Conservation (phyloP, 37 sponge, comb jelly and placozoan genomes). For the Oscarella lobularis region DNA sequence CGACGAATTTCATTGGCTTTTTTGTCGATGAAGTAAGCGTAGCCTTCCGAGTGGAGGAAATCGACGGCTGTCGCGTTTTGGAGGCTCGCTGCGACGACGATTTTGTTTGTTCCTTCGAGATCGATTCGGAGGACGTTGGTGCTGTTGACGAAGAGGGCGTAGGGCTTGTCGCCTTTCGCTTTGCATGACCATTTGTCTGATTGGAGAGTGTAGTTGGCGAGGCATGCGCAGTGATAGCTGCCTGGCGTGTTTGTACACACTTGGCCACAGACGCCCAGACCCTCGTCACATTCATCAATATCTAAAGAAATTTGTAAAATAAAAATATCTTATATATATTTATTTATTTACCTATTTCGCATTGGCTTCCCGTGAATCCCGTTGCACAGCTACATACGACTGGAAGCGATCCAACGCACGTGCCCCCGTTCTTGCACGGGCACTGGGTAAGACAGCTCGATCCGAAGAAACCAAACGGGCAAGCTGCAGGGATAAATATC, state of each 20-base stretch:
- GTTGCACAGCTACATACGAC: background rate
- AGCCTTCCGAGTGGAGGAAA: background rate
- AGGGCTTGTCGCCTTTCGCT: background rate
- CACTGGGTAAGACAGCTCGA: background rate
- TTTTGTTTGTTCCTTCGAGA: background rate
- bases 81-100: background rate
- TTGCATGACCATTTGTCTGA: background rate
- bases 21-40: background rate
- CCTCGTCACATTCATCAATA: constrained; percentile 1
- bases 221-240: constrained; percentile 1
- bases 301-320: no score
- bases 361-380: background rate
- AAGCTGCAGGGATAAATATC: background rate
- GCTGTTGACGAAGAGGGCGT: background rate
- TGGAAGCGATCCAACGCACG: background rate
- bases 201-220: constrained; percentile 4
- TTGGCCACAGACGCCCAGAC: background rate
- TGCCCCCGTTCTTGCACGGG: background rate
- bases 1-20: background rate
- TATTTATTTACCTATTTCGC: no score
- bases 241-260: background rate
- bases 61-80: background rate
- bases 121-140: background rate
- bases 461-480: background rate
- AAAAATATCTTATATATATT: no score